Percentiles rank a stretch among this genome's conserved stretches.
Conservation (phyloP, 2,113 vertebrate species). For the Dicrurus megarhynchus region DNA sequence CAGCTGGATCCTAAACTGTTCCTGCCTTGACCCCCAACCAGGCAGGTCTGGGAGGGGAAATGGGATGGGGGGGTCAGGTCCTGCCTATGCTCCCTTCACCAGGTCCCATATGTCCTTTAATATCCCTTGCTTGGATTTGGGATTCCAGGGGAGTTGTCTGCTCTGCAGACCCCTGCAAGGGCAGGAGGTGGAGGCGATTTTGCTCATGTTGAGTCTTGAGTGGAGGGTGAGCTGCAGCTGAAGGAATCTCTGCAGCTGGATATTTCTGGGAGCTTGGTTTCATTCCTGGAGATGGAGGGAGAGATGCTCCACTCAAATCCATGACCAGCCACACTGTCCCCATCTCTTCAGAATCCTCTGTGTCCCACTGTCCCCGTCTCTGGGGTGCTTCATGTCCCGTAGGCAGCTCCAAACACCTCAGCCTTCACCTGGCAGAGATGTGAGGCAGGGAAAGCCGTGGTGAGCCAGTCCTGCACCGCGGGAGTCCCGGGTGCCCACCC, state of each 20-base stretch:
- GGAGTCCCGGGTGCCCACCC: neutral
- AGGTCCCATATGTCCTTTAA: fast-evolving
- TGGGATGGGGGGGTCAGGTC: neutral
- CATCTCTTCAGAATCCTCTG: too few relatives aligned
- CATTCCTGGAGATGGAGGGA: neutral
- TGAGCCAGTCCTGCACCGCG: neutral
- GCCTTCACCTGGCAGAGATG: neutral
- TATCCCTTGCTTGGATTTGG: neutral
- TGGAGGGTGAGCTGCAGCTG: neutral
- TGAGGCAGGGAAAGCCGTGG: neutral
- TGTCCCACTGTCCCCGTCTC: neutral
- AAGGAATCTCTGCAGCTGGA: neutral
- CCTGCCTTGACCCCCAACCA: neutral
- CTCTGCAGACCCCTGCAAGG: neutral
- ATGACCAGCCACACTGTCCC: neutral
- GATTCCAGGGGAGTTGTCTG: fast-evolving
- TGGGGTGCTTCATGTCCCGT: neutral
- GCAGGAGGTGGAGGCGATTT: neutral
- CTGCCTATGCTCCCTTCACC: neutral
- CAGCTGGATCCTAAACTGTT: neutral
- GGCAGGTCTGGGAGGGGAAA: neutral
- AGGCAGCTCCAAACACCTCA: neutral
- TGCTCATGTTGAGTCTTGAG: neutral
- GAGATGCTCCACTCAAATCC: neutral
- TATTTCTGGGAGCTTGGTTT: neutral